Conservation (phyloP, 2,113 vertebrate species). For the Rousettus leschenaultii region DNA sequence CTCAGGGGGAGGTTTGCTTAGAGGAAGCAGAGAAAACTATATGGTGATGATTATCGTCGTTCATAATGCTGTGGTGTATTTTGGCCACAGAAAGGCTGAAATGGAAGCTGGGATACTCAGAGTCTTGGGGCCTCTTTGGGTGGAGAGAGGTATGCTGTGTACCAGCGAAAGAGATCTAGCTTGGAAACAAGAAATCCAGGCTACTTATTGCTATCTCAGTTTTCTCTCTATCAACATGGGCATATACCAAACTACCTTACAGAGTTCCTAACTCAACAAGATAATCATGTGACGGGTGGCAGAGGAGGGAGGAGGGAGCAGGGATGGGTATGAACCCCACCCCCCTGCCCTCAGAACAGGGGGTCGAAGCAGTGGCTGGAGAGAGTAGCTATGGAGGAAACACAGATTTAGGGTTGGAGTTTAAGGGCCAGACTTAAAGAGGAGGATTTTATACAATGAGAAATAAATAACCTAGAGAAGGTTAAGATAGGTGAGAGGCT, state of each 20-base stretch:
- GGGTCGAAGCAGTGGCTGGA: neutral
- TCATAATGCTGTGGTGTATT: neutral
- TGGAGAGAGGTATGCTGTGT: neutral
- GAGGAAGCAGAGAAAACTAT: neutral
- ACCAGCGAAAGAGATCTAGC: neutral
- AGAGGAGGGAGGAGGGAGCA: no score
- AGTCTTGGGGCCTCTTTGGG: neutral
- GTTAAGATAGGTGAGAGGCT: slow-evolving; percentile 53
- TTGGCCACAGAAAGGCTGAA: neutral
- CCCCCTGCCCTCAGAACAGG: neutral
- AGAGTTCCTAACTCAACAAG: neutral
- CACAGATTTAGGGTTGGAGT: neutral
- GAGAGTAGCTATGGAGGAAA: neutral
- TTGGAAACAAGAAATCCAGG: neutral
- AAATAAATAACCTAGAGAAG: slow-evolving; percentile 65
- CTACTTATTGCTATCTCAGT: neutral
- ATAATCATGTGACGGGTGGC: neutral
- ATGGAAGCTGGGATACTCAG: neutral
- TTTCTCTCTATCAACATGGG: neutral
- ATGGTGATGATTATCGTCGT: rapidly evolving
- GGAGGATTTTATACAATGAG: slow-evolving; percentile 21
- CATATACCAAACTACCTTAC: rapidly evolving
- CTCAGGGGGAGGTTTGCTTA: neutral
- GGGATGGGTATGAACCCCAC: neutral
- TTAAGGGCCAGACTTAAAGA: slow-evolving; percentile 27